Percentiles rank a stretch among this genome's conserved stretches.
Evolutionary conservation across 2,797 vertebrate genomes (phyloP).

Genomic region (Myotis planiceps): DNA sequence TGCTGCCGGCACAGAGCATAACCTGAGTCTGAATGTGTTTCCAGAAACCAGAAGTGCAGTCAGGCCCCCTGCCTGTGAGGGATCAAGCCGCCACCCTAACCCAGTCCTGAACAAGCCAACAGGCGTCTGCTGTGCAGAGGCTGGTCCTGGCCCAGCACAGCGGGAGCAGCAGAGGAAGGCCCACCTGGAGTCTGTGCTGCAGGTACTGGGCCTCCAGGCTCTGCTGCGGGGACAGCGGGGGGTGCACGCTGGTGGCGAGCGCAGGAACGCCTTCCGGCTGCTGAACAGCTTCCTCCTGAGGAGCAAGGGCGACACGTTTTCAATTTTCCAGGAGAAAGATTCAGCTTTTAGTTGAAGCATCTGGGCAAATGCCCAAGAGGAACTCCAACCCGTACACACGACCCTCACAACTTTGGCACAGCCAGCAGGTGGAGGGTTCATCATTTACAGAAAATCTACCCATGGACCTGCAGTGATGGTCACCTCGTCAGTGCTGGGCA

Average conservation of each 20-base stretch:
- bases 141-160: background rate
- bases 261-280: constrained; percentile 90
- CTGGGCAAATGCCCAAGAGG: constrained; percentile 14
- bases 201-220: constrained; percentile 96
- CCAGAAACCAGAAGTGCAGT: background rate
- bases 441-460: background rate
- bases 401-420: background rate
- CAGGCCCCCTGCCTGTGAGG: background rate
- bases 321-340: constrained; percentile 4
- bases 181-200: constrained; percentile 95
- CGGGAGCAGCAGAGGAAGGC: background rate
- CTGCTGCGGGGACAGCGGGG: constrained; percentile 92
- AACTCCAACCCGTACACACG: background rate
- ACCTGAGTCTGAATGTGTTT: constrained; percentile 2
- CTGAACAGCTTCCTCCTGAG: constrained; percentile 91
- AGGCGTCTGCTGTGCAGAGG: background rate
- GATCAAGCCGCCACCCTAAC: background rate
- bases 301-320: constrained; percentile 68
- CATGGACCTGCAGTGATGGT: background rate
- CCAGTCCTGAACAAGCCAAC: background rate
- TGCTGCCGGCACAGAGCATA: background rate
- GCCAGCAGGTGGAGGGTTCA: background rate
- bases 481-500: background rate
- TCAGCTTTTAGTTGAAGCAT: constrained; percentile 10
- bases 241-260: constrained; percentile 88